Evolutionary conservation across 1,140 invertebrate genomes (phyloP).

Genomic region (Drosophila triauraria): DNA sequence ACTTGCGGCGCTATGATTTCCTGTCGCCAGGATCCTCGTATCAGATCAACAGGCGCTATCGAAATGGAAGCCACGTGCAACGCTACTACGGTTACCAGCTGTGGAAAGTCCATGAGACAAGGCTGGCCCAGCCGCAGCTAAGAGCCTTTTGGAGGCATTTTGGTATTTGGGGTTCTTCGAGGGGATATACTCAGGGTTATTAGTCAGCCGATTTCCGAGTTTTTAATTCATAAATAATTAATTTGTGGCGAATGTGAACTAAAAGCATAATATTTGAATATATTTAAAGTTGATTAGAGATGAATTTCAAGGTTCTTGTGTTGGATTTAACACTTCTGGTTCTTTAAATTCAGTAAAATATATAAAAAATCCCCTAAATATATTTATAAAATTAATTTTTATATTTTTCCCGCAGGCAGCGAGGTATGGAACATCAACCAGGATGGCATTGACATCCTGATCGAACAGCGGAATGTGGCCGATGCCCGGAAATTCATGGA

Average conservation of each 20-base stretch:
- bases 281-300: background rate
- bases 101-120: slow-evolving; percentile 77
- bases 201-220: background rate
- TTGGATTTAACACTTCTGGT: no score
- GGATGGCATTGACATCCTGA: slow-evolving; percentile 86
- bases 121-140: slow-evolving; percentile 46
- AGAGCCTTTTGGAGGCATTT: slow-evolving; percentile 61
- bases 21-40: slow-evolving; percentile 71
- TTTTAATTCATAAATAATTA: background rate
- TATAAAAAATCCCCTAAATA: no score
- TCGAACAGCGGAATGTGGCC: slow-evolving; percentile 87
- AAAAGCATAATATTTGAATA: slow-evolving; percentile 14
- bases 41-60: slow-evolving; percentile 78
- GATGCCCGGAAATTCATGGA: slow-evolving; percentile 87
- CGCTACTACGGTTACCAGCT: slow-evolving; percentile 73
- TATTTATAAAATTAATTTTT: background rate
- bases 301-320: background rate
- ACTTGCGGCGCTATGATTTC: slow-evolving; percentile 71
- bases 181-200: background rate
- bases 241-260: background rate
- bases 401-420: slow-evolving; percentile 51
- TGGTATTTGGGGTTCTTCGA: slow-evolving; percentile 40
- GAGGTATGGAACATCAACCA: slow-evolving; percentile 84
- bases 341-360: no score
- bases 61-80: slow-evolving; percentile 58